Evolutionary conservation across 1,140 invertebrate species (phyloP).

Genomic region (Bombus pyrosoma): DNA sequence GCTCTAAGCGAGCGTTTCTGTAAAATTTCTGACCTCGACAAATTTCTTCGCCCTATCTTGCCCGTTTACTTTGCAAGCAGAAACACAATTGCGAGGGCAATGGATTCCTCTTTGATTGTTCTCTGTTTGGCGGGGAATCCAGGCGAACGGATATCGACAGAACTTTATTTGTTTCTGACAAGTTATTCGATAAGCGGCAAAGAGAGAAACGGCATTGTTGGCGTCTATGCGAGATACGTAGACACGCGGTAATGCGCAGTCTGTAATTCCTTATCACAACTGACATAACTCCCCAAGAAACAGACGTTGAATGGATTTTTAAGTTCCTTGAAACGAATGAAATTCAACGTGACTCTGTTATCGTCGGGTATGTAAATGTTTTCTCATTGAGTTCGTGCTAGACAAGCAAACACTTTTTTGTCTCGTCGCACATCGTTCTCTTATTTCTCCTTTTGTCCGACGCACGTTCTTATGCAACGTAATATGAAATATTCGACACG

Average conservation of each 20-base stretch:
- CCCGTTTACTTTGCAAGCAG: not conserved
- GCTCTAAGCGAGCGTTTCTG: not conserved
- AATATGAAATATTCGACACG: not conserved
- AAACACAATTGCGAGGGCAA: not conserved
- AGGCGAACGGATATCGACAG: not conserved
- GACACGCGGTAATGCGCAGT: not conserved
- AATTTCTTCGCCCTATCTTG: not conserved
- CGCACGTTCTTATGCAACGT: not conserved
- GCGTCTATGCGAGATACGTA: not conserved
- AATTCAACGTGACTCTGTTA: not conserved
- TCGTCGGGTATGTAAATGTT: not conserved
- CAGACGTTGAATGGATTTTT: slow-evolving; percentile 1
- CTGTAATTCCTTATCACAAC: not conserved
- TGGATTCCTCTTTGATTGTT: not conserved
- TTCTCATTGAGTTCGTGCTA: not conserved
- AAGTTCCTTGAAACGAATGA: not conserved
- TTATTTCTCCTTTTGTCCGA: not conserved
- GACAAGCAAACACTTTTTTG: not conserved
- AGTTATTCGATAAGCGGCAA: not conserved
- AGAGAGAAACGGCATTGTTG: not conserved
- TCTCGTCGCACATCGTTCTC: not conserved
- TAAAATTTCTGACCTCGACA: not conserved
- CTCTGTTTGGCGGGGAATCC: not conserved
- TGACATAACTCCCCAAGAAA: not conserved
- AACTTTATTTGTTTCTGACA: slow-evolving; percentile 1